phyloP scores from a whole-genome alignment of 2,113 vertebrate genomes.

The Anolis sagrei region DNA sequence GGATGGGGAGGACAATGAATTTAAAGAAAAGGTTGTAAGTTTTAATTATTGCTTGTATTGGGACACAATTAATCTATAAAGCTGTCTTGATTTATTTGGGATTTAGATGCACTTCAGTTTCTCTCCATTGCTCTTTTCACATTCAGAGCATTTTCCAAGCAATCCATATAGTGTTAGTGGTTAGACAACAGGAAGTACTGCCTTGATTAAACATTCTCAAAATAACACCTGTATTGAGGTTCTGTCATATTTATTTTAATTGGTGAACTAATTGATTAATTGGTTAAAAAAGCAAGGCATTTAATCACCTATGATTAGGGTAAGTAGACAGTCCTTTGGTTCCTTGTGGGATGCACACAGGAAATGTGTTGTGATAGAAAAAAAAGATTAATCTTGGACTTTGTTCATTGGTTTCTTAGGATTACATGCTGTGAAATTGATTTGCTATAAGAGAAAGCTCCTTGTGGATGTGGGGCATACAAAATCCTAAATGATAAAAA shows the following conservation, averaged over 20 bases:
- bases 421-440: conserved; percentile 14
- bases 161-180: background rate
- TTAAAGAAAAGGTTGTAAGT: background rate
- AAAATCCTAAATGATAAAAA: conserved; percentile 23
- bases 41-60: background rate
- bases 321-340: background rate
- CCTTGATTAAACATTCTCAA: conserved; percentile 21
- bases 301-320: conserved; percentile 28
- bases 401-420: background rate
- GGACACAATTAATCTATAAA: background rate
- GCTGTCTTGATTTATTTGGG: background rate
- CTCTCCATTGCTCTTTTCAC: background rate
- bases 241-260: conserved; percentile 38
- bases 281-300: conserved; percentile 26
- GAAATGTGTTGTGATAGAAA: background rate
- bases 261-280: conserved; percentile 39
- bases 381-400: background rate
- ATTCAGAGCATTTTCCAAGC: background rate
- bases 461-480: conserved; percentile 17
- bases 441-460: conserved; percentile 12
- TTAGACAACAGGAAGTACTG: conserved; percentile 16
- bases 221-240: conserved; percentile 25
- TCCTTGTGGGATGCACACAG: background rate
- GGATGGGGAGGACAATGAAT: background rate
- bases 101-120: background rate